Evolutionary conservation across 2,113 vertebrate species (phyloP), one percentile per base, ranked within the genome.

Genomic region (Pavo muticus): DNA sequence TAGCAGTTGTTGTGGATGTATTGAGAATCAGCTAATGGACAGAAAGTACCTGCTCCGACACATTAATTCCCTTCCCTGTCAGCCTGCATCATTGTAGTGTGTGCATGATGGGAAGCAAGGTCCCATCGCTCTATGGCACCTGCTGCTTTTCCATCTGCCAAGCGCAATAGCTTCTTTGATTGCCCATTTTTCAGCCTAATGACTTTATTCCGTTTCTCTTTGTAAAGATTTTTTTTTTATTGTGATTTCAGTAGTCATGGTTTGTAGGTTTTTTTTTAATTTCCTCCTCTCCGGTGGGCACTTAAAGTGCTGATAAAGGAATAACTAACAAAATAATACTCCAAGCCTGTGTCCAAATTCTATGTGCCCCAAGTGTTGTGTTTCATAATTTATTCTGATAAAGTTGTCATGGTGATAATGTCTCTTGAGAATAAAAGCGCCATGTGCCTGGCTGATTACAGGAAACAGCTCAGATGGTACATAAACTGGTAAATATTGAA

Each of bases 91-190:
- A 98, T 95, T 97, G 98, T 97, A 87, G 97, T 98, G 98, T 93
- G 91, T 91, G 98, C 98, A 98, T 98, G 98, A 99, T 98, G 98
- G 98, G 97, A 98, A 97, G 97, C 97, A 85, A 94, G 93, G 98
- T 98, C 98, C 98, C 98, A 98, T 94, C 94, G 96, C 98, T 95
- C 96, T 89, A 72, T 67, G 96, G 98, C 98, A 99, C 99, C 99
- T 99, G 98, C 99, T 99, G 99, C 98, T 98, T 98, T 97, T 98
- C 99, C 99, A 99, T 99, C 99, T 99, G 99, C 98, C 94, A 17
- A 96, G 94, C 19, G 79, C 97, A 97, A 90, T 83, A 90, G 95
- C 95, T 97, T 94, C 97, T 97, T 96, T 98, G 97, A 98, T 98
- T 98, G 97, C 97, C 97, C 97, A 97, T 98, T 98, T 98, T 98